Base-by-base conservation (phyloP, 2,888 invertebrate species). In the Andrena bucephala region DNA sequence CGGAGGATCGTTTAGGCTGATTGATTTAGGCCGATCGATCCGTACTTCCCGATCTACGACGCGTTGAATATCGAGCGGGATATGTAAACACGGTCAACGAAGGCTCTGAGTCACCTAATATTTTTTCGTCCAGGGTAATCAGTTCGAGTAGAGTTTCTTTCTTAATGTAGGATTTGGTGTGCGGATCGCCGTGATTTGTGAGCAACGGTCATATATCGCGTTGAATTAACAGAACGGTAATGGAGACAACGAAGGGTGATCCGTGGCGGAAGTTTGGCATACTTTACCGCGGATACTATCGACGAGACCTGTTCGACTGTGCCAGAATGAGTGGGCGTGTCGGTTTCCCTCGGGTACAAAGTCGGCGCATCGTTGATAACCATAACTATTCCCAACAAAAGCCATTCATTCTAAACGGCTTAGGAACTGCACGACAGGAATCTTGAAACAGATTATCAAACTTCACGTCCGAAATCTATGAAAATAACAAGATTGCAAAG, bases 191-290 rank as follows among this genome's bases (percentile, higher is more conserved):
- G 54, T 29, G 24, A 73, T 60, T 75, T 42, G 16, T 2, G 6
- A 36, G 54, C 59, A 24, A 73, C 27, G 59, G 24, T 71, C 7
- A 20, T 42, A 33, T 24, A 68, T 50, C 59, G 59, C 73, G 74
- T 60, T 16, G 75, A 85, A 77, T 82, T 82, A 82, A 77, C 67
- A 29, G 70, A 85, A 80, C 72, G 57, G 67, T 73, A 74, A 66
- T 82, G 48, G 66, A 50, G 48, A 65, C 66, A 84, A 77, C 63
- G 77, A 69, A 82, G 88, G 79, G 84, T 71, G 81, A 76, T 83
- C 62, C 68, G 42, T 77, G 66, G 77, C 87, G 87, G 87, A 87
- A 88, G 88, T 87, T 87, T 77, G 87, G 85, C 87, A 87, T 65
- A 88, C 82, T 86, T 86, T 72, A 62, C 69, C 78, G 59, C 62